Evolutionary conservation across 2,113 vertebrate genomes (phyloP), one percentile per base, ranked within the genome.

Genomic region (Stictonetta naevosa): DNA sequence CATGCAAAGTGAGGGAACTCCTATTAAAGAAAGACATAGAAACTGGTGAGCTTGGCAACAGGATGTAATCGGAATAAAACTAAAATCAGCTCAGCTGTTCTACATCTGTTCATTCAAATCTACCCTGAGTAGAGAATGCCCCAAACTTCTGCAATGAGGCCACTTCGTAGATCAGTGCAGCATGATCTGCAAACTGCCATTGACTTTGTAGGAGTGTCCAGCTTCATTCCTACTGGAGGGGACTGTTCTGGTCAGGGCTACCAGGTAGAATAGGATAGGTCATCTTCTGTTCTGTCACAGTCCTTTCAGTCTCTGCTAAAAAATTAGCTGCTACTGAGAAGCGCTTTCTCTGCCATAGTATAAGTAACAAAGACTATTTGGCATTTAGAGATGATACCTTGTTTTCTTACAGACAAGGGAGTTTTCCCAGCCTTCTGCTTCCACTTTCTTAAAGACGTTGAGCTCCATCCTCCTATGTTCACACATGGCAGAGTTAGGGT

Each of bases 31-130:
- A 55, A 38, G 34, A 36, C 22, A 28, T 10, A 76, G 73, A 84
- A 72, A 66, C 17, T 66, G 60, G 34, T 10, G 42, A 62, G 4
- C 9, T 78, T 0, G 0, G 22, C 34, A 76, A 17, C 11, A 55
- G 36, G 28, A 16, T 59, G 48, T 64, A 40, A 48, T 42, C 42
- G 31, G 42, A 85, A 56, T 34, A 69, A 80, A 81, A 19, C 40
- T 58, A 55, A 10, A 83, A 15, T 34, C 73, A 38, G 46, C 18
- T 79, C 28, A 53, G 23, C 18, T 77, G 5, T 68, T 53, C 3
- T 62, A 12, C 8, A 66, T 3, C 36, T 46, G 26, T 60, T 79
- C 36, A 14, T 56, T 78, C 40, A 44, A 22, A 23, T 44, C 29
- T 68, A 16, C 34, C 11, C 29, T 31, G 40, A 50, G 11, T 3